phyloP scores from a whole-genome alignment of 2,888 invertebrate species.

The Cartodere bifasciata region DNA sequence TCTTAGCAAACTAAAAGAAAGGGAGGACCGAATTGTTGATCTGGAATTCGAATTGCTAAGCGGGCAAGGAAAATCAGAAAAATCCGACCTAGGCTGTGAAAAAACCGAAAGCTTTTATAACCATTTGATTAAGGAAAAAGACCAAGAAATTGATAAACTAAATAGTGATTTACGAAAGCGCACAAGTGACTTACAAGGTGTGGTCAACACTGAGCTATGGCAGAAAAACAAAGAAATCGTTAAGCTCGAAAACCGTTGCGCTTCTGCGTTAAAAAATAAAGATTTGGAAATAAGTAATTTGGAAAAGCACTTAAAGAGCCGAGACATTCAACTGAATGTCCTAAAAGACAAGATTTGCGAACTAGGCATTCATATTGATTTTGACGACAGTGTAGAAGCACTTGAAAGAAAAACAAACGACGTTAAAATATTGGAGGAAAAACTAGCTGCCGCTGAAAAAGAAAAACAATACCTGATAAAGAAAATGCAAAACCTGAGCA shows the following conservation, averaged over 20 bases:
- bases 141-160: conserved; percentile 37
- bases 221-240: conserved; percentile 45
- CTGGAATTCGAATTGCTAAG: conserved; percentile 32
- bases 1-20: conserved; percentile 23
- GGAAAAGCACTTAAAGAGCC: conserved; percentile 32
- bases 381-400: conserved; percentile 7
- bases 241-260: conserved; percentile 32
- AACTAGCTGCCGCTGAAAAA: conserved; percentile 22
- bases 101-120: conserved; percentile 10
- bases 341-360: conserved; percentile 28
- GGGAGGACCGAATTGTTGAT: conserved; percentile 30
- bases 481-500: conserved; percentile 20
- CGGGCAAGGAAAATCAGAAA: conserved; percentile 17
- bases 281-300: conserved; percentile 27
- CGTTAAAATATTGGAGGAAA: conserved; percentile 21
- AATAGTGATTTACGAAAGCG: conserved; percentile 35
- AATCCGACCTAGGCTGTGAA: conserved; percentile 15
- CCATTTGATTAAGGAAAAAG: conserved; percentile 9
- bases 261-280: conserved; percentile 20
- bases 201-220: conserved; percentile 45
- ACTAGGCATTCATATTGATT: conserved; percentile 22
- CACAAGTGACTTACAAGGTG: conserved; percentile 34
- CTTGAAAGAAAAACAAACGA: conserved; percentile 14
- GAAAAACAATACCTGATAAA: conserved; percentile 25
- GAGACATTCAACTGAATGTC: conserved; percentile 26